phyloP scores from a whole-genome alignment of 35 echinoderm and acorn worm genomes.

The Apostichopus parvimensis region DNA sequence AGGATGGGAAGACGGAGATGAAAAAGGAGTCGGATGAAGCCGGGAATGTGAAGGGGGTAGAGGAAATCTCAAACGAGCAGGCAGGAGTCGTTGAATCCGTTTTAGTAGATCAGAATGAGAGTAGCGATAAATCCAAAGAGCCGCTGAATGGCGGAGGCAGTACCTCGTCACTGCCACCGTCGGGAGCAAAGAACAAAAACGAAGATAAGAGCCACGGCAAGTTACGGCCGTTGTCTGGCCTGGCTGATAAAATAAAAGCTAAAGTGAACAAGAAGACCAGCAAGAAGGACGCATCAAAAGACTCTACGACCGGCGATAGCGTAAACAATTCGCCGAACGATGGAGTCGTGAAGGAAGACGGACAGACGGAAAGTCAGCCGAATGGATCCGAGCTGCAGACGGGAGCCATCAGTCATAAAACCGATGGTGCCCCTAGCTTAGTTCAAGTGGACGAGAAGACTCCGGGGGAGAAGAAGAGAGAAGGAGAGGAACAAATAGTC shows the following conservation, averaged over 20 bases:
- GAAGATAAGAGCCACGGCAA: neutral
- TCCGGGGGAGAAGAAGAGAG: neutral
- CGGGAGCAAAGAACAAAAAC: neutral
- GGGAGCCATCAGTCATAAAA: neutral
- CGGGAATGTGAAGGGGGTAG: neutral
- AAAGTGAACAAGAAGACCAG: conserved; percentile 2
- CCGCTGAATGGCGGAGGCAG: neutral
- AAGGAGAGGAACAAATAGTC: neutral
- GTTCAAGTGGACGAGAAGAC: neutral
- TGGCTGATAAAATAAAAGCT: conserved; percentile 39
- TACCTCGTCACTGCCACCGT: neutral
- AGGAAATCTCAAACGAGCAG: no score
- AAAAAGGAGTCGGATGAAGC: neutral
- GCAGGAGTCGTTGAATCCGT: neutral
- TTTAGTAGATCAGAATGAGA: neutral
- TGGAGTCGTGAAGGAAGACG: neutral
- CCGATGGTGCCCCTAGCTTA: neutral
- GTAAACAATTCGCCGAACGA: neutral
- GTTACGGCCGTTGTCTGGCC: conserved; percentile 28
- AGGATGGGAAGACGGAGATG: neutral
- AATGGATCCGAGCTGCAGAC: neutral
- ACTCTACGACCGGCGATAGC: neutral
- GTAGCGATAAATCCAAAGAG: neutral
- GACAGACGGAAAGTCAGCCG: neutral
- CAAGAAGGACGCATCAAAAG: neutral